A percentile compares a stretch with the other conserved stretches of the same genome.
phyloP scores from a whole-genome alignment of 1,140 invertebrate genomes.

The Cherax quadricarinatus region DNA sequence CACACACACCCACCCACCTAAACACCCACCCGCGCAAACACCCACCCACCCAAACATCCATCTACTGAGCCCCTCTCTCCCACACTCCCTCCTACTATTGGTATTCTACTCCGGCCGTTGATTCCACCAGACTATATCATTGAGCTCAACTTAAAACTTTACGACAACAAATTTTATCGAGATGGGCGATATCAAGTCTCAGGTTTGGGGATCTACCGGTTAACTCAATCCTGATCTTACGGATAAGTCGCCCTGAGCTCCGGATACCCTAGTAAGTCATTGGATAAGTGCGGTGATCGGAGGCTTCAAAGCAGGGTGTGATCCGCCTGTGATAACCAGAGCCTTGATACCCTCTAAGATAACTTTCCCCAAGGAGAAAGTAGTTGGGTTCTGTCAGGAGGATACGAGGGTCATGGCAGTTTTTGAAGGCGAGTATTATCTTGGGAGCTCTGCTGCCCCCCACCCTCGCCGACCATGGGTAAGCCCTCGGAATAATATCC shows the following conservation, averaged over 20 bases:
- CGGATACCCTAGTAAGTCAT: conserved; percentile 39
- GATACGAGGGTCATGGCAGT: not conserved
- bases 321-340: not conserved
- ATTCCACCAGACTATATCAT: conserved; percentile 62
- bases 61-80: not conserved
- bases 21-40: not conserved
- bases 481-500: conserved; percentile 8
- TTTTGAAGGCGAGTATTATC: not conserved
- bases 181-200: conserved; percentile 43
- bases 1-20: not conserved
- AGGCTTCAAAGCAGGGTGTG: not conserved
- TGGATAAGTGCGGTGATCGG: conserved; percentile 50
- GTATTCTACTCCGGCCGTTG: conserved; percentile 25
- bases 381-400: not conserved
- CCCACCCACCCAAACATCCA: not conserved
- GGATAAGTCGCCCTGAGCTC: conserved; percentile 43
- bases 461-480: not conserved
- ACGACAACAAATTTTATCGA: conserved; percentile 68
- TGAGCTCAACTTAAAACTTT: conserved; percentile 62
- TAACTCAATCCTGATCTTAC: conserved; percentile 64
- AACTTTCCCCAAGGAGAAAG: not conserved
- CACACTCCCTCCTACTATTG: not conserved
- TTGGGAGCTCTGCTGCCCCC: too few relatives aligned
- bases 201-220: conserved; percentile 41
- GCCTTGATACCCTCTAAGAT: not conserved